phyloP scores from a whole-genome alignment of 1,140 invertebrate species.

The Oedothorax gibbosus region DNA sequence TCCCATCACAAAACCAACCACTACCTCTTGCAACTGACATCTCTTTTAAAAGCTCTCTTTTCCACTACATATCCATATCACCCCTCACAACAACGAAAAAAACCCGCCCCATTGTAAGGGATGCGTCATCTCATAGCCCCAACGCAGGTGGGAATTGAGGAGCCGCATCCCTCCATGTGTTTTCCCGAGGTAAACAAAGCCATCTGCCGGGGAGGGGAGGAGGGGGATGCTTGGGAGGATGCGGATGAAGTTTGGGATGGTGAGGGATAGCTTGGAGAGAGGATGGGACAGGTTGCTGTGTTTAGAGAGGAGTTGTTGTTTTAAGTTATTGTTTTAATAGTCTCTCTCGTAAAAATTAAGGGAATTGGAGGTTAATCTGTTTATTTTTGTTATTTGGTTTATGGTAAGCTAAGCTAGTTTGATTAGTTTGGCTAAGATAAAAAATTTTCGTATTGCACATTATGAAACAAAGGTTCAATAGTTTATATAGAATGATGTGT shows the following conservation, averaged over 20 bases:
- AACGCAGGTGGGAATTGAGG: slow-evolving; percentile 57
- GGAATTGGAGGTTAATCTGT: neutral
- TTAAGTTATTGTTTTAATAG: neutral
- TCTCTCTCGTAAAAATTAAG: neutral
- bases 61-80: neutral
- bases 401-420: too few species aligned
- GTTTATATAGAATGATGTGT: too few species aligned
- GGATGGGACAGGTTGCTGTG: neutral
- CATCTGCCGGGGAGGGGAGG: slow-evolving; percentile 45
- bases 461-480: too few species aligned
- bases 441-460: too few species aligned
- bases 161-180: slow-evolving; percentile 55
- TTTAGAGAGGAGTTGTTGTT: slow-evolving; percentile 7
- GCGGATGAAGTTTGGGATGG: neutral
- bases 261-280: neutral
- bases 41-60: too few species aligned
- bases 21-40: too few species aligned
- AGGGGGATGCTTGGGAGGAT: slow-evolving; percentile 7
- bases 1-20: too few species aligned
- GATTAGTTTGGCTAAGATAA: too few species aligned
- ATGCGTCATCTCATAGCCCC: slow-evolving; percentile 21
- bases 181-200: slow-evolving; percentile 59
- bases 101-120: too few species aligned
- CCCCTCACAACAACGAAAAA: neutral
- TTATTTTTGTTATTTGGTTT: too few species aligned